Evolutionary conservation across 2,113 vertebrate species (phyloP).

Genomic region (Anolis carolinensis): DNA sequence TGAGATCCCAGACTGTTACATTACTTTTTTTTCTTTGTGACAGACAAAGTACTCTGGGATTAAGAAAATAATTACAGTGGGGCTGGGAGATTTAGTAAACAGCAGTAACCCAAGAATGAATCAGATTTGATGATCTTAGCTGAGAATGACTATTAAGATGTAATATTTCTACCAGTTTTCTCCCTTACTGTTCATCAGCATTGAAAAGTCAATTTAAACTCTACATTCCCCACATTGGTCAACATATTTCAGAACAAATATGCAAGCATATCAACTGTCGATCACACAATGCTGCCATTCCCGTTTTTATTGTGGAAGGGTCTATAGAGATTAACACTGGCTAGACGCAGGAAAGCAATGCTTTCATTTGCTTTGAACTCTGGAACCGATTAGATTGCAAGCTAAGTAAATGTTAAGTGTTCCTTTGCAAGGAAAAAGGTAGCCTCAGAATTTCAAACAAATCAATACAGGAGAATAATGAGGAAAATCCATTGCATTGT

Average conservation of each 20-base stretch:
- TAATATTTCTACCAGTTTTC: slow-evolving; percentile 62
- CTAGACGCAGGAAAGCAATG: slow-evolving; percentile 24
- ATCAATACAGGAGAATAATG: slow-evolving; percentile 18
- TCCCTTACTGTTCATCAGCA: slow-evolving; percentile 55
- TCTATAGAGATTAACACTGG: slow-evolving; percentile 41
- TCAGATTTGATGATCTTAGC: slow-evolving; percentile 62
- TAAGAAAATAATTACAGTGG: slow-evolving; percentile 61
- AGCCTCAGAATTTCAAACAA: not conserved
- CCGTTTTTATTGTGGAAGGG: slow-evolving; percentile 30
- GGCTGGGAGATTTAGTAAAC: slow-evolving; percentile 56
- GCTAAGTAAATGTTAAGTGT: not conserved
- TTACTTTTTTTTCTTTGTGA: slow-evolving; percentile 24
- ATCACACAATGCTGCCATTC: slow-evolving; percentile 59
- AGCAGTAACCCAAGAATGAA: slow-evolving; percentile 61
- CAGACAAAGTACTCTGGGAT: slow-evolving; percentile 38
- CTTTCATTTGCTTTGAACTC: slow-evolving; percentile 39
- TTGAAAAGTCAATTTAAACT: slow-evolving; percentile 67
- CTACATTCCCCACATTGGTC: slow-evolving; percentile 41
- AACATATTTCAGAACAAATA: slow-evolving; percentile 60
- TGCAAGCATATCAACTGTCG: slow-evolving; percentile 71
- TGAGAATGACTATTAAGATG: slow-evolving; percentile 68
- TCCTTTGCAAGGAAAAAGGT: slow-evolving; percentile 14
- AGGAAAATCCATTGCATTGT: not conserved
- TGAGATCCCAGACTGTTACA: slow-evolving; percentile 1
- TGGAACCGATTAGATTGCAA: slow-evolving; percentile 9